These are phyloP conservation scores for Agriopis leucophaearia DNA, from an alignment of 2,888 invertebrate genomes.

Conservation along the genomic window DNA sequence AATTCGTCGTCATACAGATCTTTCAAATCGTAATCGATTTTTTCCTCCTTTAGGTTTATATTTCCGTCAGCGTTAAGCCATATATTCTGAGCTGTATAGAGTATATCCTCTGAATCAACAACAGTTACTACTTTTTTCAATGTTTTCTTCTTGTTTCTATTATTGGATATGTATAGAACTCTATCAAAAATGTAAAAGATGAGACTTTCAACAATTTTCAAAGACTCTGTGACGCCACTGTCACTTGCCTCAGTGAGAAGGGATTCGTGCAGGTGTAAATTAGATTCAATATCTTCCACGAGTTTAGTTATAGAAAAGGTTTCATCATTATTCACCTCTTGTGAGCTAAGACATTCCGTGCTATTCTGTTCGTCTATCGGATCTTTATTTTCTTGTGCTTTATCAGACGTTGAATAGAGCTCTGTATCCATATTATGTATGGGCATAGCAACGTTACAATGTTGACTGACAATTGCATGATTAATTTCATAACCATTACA, in stretches of 20 bases:
- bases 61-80: slow-evolving; percentile 50
- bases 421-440: background rate
- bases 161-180: slow-evolving; percentile 58
- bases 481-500: slow-evolving; percentile 9
- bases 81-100: slow-evolving; percentile 65
- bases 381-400: slow-evolving; percentile 12
- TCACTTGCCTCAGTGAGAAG: slow-evolving; percentile 65
- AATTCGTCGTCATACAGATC: slow-evolving; percentile 1
- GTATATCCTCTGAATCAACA: slow-evolving; percentile 74
- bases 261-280: slow-evolving; percentile 61
- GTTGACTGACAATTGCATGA: slow-evolving; percentile 1
- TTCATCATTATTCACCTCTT: slow-evolving; percentile 40
- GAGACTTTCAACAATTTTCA: slow-evolving; percentile 71
- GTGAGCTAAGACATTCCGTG: slow-evolving; percentile 18
- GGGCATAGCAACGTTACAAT: slow-evolving; percentile 14
- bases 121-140: slow-evolving; percentile 70
- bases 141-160: slow-evolving; percentile 54
- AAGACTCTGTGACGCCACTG: slow-evolving; percentile 51
- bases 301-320: slow-evolving; percentile 73
- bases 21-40: background rate
- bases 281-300: slow-evolving; percentile 66
- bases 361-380: slow-evolving; percentile 6
- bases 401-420: background rate
- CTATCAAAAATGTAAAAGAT: slow-evolving; percentile 72
- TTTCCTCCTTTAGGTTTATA: background rate